Base-by-base conservation (phyloP, 2,113 vertebrate species). In the Pseudonaja textilis region DNA sequence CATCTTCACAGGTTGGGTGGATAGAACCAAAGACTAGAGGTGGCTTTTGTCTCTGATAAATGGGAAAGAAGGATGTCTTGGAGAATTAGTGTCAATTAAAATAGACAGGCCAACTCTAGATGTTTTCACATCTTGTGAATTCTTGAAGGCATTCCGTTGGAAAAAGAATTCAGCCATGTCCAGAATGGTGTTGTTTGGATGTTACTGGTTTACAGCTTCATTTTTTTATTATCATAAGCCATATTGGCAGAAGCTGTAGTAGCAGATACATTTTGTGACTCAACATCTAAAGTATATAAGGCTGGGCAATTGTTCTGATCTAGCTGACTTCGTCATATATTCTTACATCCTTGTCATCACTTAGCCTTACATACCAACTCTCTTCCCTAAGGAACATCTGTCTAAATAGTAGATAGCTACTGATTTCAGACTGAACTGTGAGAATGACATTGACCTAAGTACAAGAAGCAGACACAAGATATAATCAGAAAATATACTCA, bases 1-100 rank as follows among this genome's bases (percentile, higher is more conserved):
- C 93, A 93, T 92, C 94, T 94, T 91, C 94, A 94, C 90, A 92
- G 57, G 87, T 91, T 97, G 93, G 94, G 96, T 96, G 95, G 94
- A 22, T 96, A 96, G 96, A 95, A 97, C 90, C 52, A 92, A 92
- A 94, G 39, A 10, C 25, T n/a, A 86, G 34, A 90, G 90, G 93
- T 45, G 64, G 91, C 56, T 85, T 95, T 96, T 89, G 90, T 92
- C 87, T 64, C 1, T 92, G 93, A 95, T 95, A 90, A 92, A 95
- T 93, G 93, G 69, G 16, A 81, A 81, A 39, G 69, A 39, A 81
- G 69, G n/a, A 81, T 69, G 29, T 69, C 61, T 81, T 81, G 54
- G 50, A 29, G 3, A 85, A 74, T 25, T 26, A 7, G 1, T 16
- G 56, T 45, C 10, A 22, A 57, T 59, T 42, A 87, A n/a, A 91